Percentiles rank a stretch among this genome's conserved stretches.
Evolutionary conservation across 1,140 invertebrate species (phyloP).

Genomic region (Macrocentrus cingulum): DNA sequence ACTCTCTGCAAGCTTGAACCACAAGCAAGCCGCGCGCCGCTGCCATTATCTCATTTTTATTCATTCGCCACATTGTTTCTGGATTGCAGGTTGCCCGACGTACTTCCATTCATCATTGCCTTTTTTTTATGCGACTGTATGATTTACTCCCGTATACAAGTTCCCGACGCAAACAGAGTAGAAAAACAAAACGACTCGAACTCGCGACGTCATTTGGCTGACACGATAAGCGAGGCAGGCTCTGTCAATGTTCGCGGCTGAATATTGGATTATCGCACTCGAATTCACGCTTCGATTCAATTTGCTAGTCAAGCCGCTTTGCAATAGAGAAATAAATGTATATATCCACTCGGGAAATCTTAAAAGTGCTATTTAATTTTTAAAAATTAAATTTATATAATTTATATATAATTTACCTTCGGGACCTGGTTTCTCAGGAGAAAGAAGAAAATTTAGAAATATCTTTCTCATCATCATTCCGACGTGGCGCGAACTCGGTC

Average conservation of each 20-base stretch:
- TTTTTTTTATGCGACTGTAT: conserved; percentile 22
- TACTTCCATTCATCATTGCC: conserved; percentile 39
- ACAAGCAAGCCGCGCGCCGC: conserved; percentile 16
- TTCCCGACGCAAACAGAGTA: no score
- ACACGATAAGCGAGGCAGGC: neutral
- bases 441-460: neutral
- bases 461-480: no score
- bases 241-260: conserved; percentile 14
- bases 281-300: conserved; percentile 28
- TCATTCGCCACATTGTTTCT: conserved; percentile 43
- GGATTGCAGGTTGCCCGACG: conserved; percentile 38
- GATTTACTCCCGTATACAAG: conserved; percentile 1
- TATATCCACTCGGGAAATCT: conserved; percentile 4
- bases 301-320: conserved; percentile 28
- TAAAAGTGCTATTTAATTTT: neutral
- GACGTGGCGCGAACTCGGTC: conserved; percentile 14
- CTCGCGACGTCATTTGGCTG: neutral
- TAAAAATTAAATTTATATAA: no score
- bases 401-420: no score
- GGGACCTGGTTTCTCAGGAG: neutral
- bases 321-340: neutral
- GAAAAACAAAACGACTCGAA: conserved; percentile 3
- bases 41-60: conserved; percentile 43
- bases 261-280: conserved; percentile 28
- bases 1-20: conserved; percentile 4